Evolutionary conservation across 2,797 vertebrate species (phyloP), one percentile per base, ranked within the genome.

Genomic region (Halcyon leucocephala): DNA sequence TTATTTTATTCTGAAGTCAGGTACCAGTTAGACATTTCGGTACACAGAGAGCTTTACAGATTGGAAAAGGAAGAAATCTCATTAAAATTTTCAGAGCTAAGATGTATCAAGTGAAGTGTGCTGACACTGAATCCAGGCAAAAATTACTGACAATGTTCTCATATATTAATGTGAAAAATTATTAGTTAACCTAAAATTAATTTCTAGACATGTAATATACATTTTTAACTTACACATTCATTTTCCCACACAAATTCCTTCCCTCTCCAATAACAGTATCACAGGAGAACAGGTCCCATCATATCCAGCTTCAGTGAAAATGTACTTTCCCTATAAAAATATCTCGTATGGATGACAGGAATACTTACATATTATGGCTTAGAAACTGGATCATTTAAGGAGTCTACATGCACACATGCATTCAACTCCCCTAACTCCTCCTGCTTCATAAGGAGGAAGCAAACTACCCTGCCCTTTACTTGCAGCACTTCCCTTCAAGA

Each of bases 41-140:
- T 6, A 6, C 66, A 72, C 9, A 79, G 19, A 64, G 21, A 72
- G 11, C 51, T 94, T 84, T 54, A 54, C 28, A 54, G 55, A 37
- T 20, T 46, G 24, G 54, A 69, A 94, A 94, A 90, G 25, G 31
- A 39, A 84, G 46, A 90, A 90, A 90, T 46, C 76, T 88, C 60
- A 86, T 83, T 89, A 92, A 92, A 93, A 89, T 72, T 51, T 94
- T 86, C 46, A 25, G 13, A 95, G 26, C 11, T 37, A 89, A 52
- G 52, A 73, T 49, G 33, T 71, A 39, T 54, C 71, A 95, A 89
- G 31, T 44, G 35, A 81, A 83, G 31, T 22, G 70, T 48, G 35
- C 18, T 81, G 67, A 33, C 44, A 31, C 25, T 64, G 44, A 57
- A 86, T 18, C 3, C 39, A 52, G n/a, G 28, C 7, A 66, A 92